phyloP scores from a whole-genome alignment of 1,140 invertebrate genomes.

The Drosophila pectinifera region DNA sequence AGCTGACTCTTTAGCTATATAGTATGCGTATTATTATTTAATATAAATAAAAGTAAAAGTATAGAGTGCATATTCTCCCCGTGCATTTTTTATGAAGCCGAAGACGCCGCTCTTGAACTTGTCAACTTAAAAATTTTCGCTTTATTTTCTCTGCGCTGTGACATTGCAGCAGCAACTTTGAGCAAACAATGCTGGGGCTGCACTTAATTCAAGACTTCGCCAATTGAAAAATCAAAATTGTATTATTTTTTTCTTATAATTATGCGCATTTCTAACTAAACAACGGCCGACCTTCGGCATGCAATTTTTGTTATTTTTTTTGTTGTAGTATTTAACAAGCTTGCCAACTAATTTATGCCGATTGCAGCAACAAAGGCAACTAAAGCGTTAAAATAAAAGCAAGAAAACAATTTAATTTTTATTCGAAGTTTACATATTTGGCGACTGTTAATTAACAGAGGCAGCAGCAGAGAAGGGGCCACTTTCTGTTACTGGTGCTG shows the following conservation, averaged over 20 bases:
- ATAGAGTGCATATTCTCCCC: neutral
- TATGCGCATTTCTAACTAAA: conserved; percentile 80
- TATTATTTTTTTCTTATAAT: conserved; percentile 53
- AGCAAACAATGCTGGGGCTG: conserved; percentile 54
- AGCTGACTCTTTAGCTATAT: no score
- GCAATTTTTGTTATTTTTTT: conserved; percentile 39
- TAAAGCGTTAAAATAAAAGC: conserved; percentile 51
- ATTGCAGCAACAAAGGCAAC: conserved; percentile 37
- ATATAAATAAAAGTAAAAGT: no score
- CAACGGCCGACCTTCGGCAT: conserved; percentile 40
- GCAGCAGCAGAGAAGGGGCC: neutral
- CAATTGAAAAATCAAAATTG: conserved; percentile 74
- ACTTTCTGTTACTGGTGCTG: conserved; percentile 1
- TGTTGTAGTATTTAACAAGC: conserved; percentile 36
- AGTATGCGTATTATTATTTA: no score
- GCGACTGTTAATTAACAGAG: conserved; percentile 15
- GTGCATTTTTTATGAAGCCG: conserved; percentile 4
- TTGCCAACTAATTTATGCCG: conserved; percentile 56
- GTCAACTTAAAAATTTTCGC: conserved; percentile 61
- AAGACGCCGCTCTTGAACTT: conserved; percentile 71
- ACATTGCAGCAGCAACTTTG: conserved; percentile 65
- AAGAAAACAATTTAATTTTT: conserved; percentile 2
- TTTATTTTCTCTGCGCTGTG: conserved; percentile 22
- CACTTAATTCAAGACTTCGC: conserved; percentile 36
- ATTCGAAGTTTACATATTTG: conserved; percentile 27